These are phyloP conservation scores for Centruroides vittatus DNA, from an alignment of 1,140 invertebrate genomes.

Conservation along the genomic window DNA sequence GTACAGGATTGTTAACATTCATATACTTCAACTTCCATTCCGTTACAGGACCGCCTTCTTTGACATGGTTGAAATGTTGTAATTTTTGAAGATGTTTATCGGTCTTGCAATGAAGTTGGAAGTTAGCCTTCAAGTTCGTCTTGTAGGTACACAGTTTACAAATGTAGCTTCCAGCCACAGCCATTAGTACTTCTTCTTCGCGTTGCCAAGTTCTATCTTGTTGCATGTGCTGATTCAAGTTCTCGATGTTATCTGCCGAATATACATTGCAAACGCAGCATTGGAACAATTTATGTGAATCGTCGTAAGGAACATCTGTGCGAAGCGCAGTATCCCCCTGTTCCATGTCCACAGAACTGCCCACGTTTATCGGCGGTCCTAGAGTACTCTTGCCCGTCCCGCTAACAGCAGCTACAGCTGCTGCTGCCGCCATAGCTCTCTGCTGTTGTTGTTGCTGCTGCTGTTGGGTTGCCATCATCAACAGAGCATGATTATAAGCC, in stretches of 20 bases:
- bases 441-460: conserved; percentile 20
- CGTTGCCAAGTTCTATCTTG: conserved; percentile 75
- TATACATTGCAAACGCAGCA: conserved; percentile 92
- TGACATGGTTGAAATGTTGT: conserved; percentile 94
- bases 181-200: conserved; percentile 77
- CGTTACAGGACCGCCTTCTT: conserved; percentile 81
- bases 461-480: conserved; percentile 55
- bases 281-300: conserved; percentile 58
- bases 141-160: conserved; percentile 98
- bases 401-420: conserved; percentile 6
- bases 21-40: conserved; percentile 92
- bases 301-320: conserved; percentile 19
- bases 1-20: conserved; percentile 59
- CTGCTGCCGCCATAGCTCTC: conserved; percentile 16
- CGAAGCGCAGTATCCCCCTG: conserved; percentile 20
- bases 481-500: conserved; percentile 82
- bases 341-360: conserved; percentile 21
- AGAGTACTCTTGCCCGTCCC: not conserved
- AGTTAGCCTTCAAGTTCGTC: conserved; percentile 97
- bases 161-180: conserved; percentile 84
- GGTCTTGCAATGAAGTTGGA: conserved; percentile 97
- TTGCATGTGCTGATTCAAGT: conserved; percentile 77
- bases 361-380: conserved; percentile 1
- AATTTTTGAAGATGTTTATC: conserved; percentile 97
- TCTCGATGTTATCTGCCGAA: conserved; percentile 75